These are phyloP conservation scores for Ivindomyrus marchei DNA, from an alignment of 2,113 vertebrate species.

Conservation along the genomic window DNA sequence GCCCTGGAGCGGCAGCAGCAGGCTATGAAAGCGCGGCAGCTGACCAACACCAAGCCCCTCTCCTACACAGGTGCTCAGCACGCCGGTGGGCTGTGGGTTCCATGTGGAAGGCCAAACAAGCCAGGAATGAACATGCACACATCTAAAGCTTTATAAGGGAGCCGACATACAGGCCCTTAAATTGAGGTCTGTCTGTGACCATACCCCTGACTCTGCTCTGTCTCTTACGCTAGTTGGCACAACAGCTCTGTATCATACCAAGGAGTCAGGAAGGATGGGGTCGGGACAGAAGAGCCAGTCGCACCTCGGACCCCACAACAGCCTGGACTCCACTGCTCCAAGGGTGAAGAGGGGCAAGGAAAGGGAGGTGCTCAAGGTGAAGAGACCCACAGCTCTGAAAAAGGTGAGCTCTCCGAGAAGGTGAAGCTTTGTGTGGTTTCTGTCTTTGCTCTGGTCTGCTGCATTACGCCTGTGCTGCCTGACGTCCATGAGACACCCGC, in stretches of 20 bases:
- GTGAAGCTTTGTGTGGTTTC: neutral
- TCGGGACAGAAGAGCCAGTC: conserved; percentile 67
- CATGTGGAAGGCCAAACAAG: neutral
- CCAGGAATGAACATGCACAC: neutral
- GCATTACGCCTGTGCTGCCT: neutral
- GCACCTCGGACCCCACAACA: conserved; percentile 69
- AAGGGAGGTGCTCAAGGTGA: conserved; percentile 87
- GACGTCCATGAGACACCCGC: neutral
- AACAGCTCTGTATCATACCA: conserved; percentile 74
- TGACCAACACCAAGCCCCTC: conserved; percentile 90
- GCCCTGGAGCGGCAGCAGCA: conserved; percentile 94
- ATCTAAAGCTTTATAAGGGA: neutral
- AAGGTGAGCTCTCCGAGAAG: conserved; percentile 66
- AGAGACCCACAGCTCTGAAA: conserved; percentile 94
- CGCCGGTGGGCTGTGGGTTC: neutral
- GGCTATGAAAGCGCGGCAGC: conserved; percentile 90
- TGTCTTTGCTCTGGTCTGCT: neutral
- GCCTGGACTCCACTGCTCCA: conserved; percentile 80
- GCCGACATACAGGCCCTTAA: neutral
- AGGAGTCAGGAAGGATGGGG: conserved; percentile 63
- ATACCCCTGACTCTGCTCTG: neutral
- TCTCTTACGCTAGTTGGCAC: conserved; percentile 70
- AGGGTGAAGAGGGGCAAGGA: conserved; percentile 91
- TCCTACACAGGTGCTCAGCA: conserved; percentile 73
- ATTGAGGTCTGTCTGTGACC: neutral